Base-by-base conservation (phyloP, 2,113 vertebrate species). In the Bostrychus sinensis region DNA sequence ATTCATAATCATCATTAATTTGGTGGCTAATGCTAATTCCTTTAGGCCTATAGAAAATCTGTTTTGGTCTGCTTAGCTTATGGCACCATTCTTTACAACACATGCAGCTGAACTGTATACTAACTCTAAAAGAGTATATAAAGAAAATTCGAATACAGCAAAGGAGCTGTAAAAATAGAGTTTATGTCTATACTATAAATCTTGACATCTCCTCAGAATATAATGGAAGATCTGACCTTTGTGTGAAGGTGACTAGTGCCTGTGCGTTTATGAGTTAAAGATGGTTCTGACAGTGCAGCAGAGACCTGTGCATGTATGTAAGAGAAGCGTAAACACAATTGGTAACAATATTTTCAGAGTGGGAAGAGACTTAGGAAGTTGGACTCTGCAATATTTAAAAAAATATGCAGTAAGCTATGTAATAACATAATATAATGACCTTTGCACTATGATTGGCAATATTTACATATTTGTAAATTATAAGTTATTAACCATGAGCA, bases 211-310 rank as follows among this genome's bases (percentile, higher is more conserved):
- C 60, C 50, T 55, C 66, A 56, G 76, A 75, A 75, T 58, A 32
- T 80, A 87, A 90, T 78, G 78, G 61, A 65, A 81, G 45, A 73
- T 72, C 73, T 88, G 78, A 89, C 88, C 88, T 91, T 89, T 90
- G 68, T 70, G 72, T 56, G 77, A 89, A 77, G 88, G 79, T 72
- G 85, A 83, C 67, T 80, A 78, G 53, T 77, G 61, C 72, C 51
- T 39, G 54, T 70, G 72, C 78, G 79, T 82, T 82, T 88, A 77
- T 86, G 83, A 67, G 82, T 84, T 80, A 82, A 87, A 91, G 85
- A 70, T 83, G 74, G 82, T 79, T 70, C 71, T 74, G 76, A 68
- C 62, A 50, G 60, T 56, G 73, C 53, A 70, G 66, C 61, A 73
- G 19, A 20, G 58, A 16, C 56, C 4, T 0, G 16, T 22, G 42